A percentile compares a stretch with the other conserved stretches of the same genome.
phyloP scores from a whole-genome alignment of 1,140 invertebrate species.

The Saccostrea glomerata region DNA sequence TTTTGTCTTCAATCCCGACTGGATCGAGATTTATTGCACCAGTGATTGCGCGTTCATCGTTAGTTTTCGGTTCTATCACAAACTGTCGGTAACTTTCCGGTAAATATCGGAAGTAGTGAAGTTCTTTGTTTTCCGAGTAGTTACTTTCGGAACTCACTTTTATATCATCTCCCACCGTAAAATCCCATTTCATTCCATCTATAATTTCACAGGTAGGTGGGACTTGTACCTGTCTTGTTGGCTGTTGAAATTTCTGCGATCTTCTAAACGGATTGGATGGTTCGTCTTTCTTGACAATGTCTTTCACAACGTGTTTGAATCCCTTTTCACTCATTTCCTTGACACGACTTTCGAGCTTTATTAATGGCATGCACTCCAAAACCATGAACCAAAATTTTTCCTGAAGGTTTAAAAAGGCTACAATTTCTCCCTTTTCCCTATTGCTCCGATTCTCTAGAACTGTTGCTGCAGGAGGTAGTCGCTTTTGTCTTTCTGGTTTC shows the following conservation, averaged over 20 bases:
- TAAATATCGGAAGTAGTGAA: constrained; percentile 68
- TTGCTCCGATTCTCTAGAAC: constrained; percentile 66
- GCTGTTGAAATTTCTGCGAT: constrained; percentile 32
- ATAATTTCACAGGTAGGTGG: constrained; percentile 65
- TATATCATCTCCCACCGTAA: constrained; percentile 67
- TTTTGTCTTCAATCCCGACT: constrained; percentile 57
- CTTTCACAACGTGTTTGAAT: constrained; percentile 59
- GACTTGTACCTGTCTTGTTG: constrained; percentile 34
- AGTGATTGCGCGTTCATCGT: constrained; percentile 63
- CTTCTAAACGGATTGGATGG: constrained; percentile 49
- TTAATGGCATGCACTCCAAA: constrained; percentile 66
- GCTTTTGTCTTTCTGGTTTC: constrained; percentile 68
- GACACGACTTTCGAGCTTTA: constrained; percentile 45
- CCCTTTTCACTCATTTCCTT: constrained; percentile 62
- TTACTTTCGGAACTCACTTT: constrained; percentile 66
- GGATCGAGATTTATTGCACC: constrained; percentile 67
- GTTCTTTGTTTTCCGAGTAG: constrained; percentile 63
- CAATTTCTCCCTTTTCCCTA: constrained; percentile 70
- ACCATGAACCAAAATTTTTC: constrained; percentile 74
- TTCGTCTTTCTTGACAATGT: constrained; percentile 56
- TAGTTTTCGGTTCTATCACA: constrained; percentile 68
- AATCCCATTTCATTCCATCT: constrained; percentile 69
- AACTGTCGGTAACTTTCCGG: constrained; percentile 71
- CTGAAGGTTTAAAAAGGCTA: constrained; percentile 71
- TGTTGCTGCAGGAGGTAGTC: constrained; percentile 67